phyloP scores from a whole-genome alignment of 2,113 vertebrate species.

The Oncorhynchus tshawytscha region DNA sequence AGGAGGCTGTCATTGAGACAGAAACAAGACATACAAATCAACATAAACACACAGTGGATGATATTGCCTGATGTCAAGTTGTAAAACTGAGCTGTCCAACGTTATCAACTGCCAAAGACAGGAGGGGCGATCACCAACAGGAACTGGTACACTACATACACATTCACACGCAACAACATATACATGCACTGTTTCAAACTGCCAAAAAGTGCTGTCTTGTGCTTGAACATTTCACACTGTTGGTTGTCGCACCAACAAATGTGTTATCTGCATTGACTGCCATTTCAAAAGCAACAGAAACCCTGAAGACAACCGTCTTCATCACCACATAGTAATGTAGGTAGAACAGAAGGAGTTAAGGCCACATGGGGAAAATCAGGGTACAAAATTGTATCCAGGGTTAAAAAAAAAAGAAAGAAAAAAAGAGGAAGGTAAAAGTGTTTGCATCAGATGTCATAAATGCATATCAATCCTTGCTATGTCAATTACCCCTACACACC shows the following conservation, averaged over 20 bases:
- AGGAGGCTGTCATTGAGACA: neutral
- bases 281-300: conserved; percentile 2
- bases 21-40: neutral
- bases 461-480: neutral
- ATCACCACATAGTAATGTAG: conserved; percentile 16
- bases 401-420: neutral
- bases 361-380: conserved; percentile 37
- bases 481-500: neutral
- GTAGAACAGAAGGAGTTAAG: conserved; percentile 45
- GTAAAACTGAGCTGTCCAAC: neutral
- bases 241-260: conserved; percentile 22
- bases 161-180: conserved; percentile 7
- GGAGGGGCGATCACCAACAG: neutral
- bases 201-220: conserved; percentile 59
- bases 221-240: conserved; percentile 29
- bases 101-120: neutral
- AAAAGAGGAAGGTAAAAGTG: conserved; percentile 1
- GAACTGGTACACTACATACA: neutral
- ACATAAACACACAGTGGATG: neutral
- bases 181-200: conserved; percentile 1
- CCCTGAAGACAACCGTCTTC: conserved; percentile 15
- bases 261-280: conserved; percentile 27
- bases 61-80: neutral
- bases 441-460: conserved; percentile 11
- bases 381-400: neutral